Conservation (phyloP, 64 coral and sea anemone genomes). For the Acropora tenuis region DNA sequence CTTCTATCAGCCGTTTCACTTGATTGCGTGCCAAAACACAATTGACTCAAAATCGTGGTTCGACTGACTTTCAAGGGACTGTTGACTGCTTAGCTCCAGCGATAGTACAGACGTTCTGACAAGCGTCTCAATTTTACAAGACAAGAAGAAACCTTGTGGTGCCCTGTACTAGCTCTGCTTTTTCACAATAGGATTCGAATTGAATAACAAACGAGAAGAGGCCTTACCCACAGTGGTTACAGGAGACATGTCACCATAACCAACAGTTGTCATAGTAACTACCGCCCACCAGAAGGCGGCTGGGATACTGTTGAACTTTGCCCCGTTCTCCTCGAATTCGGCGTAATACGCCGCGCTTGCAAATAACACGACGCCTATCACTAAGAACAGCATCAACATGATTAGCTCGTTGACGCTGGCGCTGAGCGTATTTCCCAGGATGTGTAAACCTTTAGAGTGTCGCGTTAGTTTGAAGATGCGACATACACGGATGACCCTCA, state of each 20-base stretch:
- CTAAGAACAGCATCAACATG: conserved; percentile 86
- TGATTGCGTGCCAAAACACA: no score
- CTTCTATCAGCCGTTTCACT: no score
- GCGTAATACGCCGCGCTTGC: conserved; percentile 92
- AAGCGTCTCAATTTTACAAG: no score
- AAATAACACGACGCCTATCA: conserved; percentile 90
- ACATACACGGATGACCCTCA: conserved; percentile 85
- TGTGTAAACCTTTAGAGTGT: conserved; percentile 88
- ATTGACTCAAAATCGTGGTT: no score
- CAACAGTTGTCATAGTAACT: conserved; percentile 95
- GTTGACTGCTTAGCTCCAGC: no score
- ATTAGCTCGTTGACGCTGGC: conserved; percentile 88
- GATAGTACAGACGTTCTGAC: no score
- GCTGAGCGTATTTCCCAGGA: conserved; percentile 81
- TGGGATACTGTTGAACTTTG: conserved; percentile 68
- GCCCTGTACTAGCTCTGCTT: no score
- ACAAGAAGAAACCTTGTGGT: no score
- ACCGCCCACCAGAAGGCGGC: conserved; percentile 95
- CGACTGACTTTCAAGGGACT: no score
- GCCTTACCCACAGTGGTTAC: conserved; percentile 69
- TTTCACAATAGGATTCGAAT: no score
- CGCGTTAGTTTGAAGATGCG: conserved; percentile 89
- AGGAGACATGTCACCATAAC: conserved; percentile 80
- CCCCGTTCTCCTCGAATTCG: conserved; percentile 20
- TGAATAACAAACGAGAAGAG: not conserved